Evolutionary conservation across 1,140 invertebrate genomes (phyloP).

Genomic region (Coptotermes formosanus): DNA sequence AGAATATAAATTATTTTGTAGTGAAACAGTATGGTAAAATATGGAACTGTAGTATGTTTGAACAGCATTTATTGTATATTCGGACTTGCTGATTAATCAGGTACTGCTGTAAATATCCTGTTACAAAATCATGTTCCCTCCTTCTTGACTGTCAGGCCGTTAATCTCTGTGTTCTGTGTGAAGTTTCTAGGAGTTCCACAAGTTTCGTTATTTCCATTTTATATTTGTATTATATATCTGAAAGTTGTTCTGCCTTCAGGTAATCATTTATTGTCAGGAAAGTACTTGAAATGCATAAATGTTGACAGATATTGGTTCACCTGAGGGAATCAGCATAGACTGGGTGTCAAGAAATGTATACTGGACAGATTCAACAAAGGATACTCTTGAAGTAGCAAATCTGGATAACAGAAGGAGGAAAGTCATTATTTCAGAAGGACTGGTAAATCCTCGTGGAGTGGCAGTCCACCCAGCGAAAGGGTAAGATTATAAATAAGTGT

Average conservation of each 20-base stretch:
- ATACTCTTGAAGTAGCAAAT: constrained; percentile 87
- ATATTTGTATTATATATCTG: neutral
- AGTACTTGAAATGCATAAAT: neutral
- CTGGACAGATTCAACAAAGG: constrained; percentile 91
- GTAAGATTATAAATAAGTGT: constrained; percentile 51
- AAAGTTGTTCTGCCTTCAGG: neutral
- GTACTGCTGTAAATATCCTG: no score
- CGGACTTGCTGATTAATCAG: no score
- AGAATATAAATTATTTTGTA: no score
- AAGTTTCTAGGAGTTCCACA: neutral
- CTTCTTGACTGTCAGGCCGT: no score
- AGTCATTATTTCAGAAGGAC: constrained; percentile 70
- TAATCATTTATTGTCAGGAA: neutral
- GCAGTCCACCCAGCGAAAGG: constrained; percentile 87
- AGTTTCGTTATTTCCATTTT: neutral
- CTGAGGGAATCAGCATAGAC: constrained; percentile 93
- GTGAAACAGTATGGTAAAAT: no score
- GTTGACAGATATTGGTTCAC: constrained; percentile 70
- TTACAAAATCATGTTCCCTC: no score
- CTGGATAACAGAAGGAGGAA: constrained; percentile 75
- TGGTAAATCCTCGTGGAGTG: constrained; percentile 91
- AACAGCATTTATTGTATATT: no score
- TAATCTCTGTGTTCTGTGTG: no score
- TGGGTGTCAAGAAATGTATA: constrained; percentile 89
- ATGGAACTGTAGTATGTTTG: no score